Base-by-base conservation (phyloP, 2,113 vertebrate genomes). In the Rhinolophus ferrumequinum region DNA sequence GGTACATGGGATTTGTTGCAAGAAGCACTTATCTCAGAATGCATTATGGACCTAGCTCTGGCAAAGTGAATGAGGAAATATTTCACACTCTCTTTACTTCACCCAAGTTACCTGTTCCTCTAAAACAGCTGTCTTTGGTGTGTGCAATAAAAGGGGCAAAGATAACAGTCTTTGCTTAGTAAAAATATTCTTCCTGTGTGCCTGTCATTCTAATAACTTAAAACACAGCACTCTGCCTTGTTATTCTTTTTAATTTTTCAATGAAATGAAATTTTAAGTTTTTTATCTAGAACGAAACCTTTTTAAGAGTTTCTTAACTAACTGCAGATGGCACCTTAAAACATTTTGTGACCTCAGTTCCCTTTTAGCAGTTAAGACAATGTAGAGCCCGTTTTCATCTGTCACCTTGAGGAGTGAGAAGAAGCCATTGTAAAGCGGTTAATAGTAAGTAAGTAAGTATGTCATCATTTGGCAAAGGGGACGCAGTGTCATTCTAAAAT, bases 31-130 rank as follows among this genome's bases (percentile, higher is more conserved):
- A 96, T 85, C 88, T 96, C 77, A 70, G 60, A 73, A 83, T 24
- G 75, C 93, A 84, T 92, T 96, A 96, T 41, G 47, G 72, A 47
- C 58, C 73, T 15, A 5, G 28, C 73, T 93, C 67, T 66, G 41
- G 69, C 62, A 91, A 73, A 77, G 22, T 44, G 82, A 94, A 72
- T 83, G 52, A 54, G 91, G 96, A 96, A 96, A 97, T 93, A 96
- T 97, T 97, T 97, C 84, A 97, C 97, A 97, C 97, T 80, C 97
- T 97, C 97, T 98, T 98, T 97, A 96, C 91, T 28, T 95, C 83
- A 47, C 83, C 97, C 72, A 83, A 90, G 97, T 93, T 97, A 98
- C 97, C 85, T 58, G 89, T n/a, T 82, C 64, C 52, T 94, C 79
- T n/a, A 66, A 95, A 88, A 50, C 92, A 90, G 81, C 87, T 97